These are phyloP conservation scores for Cuniculus paca DNA, from an alignment of 2,797 vertebrate genomes.

Conservation along the genomic window DNA sequence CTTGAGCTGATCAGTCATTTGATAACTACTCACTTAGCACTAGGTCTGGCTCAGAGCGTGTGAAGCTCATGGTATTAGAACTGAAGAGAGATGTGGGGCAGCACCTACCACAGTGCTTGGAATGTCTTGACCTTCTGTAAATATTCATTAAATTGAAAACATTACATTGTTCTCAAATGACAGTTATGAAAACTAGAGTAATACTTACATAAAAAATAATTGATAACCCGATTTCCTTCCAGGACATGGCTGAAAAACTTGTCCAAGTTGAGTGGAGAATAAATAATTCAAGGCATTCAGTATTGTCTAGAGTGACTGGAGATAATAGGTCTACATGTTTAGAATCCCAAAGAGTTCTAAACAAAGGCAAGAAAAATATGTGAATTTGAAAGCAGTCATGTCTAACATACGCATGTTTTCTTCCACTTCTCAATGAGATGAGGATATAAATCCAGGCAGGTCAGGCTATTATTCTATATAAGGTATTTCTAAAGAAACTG, in stretches of 20 bases:
- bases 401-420: not conserved
- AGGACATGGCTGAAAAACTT: not conserved
- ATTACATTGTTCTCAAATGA: not conserved
- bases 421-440: not conserved
- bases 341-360: not conserved
- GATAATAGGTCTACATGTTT: not conserved
- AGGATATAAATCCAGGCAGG: not conserved
- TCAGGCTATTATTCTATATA: not conserved
- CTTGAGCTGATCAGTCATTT: constrained; percentile 11
- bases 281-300: not conserved
- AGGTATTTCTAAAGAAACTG: constrained; percentile 32
- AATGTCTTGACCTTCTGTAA: not conserved
- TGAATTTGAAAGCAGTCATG: not conserved
- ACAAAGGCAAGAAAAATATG: not conserved
- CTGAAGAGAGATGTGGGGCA: not conserved
- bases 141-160: not conserved
- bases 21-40: not conserved
- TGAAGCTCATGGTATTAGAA: not conserved
- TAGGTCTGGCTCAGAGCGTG: not conserved
- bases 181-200: not conserved
- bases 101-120: not conserved
- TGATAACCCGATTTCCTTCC: not conserved
- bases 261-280: not conserved
- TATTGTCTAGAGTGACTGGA: not conserved
- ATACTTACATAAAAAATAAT: constrained; percentile 18